These are phyloP conservation scores for Eupleurogrammus muticus DNA, from an alignment of 2,797 vertebrate species.

Conservation along the genomic window DNA sequence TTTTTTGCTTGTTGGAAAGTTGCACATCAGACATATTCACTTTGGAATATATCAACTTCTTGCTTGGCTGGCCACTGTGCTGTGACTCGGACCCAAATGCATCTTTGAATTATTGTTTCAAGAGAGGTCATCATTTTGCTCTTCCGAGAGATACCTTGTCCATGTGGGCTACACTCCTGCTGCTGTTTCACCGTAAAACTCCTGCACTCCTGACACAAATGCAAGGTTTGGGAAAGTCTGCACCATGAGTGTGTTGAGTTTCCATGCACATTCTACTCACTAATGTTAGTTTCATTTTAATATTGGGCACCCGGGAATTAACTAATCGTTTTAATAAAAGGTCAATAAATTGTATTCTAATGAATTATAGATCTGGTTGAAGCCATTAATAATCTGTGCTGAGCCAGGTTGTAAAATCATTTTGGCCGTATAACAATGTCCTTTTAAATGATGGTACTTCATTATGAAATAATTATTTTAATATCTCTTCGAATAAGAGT, in stretches of 20 bases:
- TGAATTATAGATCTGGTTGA: not conserved
- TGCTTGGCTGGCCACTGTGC: not conserved
- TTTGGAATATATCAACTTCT: constrained; percentile 1
- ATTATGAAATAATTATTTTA: too few species aligned
- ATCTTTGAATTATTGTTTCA: not conserved
- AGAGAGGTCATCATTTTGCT: not conserved
- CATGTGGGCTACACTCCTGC: not conserved
- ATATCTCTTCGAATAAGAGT: not conserved
- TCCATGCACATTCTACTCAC: not conserved
- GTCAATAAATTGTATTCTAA: not conserved
- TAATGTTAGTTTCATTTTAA: not conserved
- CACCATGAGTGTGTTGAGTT: not conserved
- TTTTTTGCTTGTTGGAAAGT: not conserved
- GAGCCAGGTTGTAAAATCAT: not conserved
- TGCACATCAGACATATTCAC: constrained; percentile 13
- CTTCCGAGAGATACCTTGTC: not conserved
- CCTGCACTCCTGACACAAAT: not conserved
- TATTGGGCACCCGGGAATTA: not conserved
- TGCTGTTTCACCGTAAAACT: not conserved
- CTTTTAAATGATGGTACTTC: too few species aligned
- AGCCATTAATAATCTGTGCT: not conserved
- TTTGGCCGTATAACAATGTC: too few species aligned
- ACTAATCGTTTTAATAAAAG: not conserved
- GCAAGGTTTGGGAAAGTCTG: not conserved
- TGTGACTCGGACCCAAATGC: not conserved